Conservation (phyloP, 2,113 vertebrate genomes). For the Paramormyrops kingsleyae region DNA sequence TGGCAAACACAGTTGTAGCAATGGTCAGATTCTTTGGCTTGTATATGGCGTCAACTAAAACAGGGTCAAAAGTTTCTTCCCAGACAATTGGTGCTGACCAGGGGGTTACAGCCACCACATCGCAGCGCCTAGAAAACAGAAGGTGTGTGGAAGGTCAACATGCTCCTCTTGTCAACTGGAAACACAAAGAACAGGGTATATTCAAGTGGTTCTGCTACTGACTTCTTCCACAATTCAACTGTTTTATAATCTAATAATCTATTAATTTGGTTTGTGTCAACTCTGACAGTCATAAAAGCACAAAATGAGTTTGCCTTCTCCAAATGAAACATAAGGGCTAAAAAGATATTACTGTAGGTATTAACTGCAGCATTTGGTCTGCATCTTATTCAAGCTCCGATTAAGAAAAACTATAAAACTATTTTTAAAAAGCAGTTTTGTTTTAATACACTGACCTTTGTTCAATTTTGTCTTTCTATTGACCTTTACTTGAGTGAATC, state of each 20-base stretch:
- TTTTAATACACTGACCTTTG: background rate
- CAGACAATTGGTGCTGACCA: constrained; percentile 68
- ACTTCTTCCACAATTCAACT: background rate
- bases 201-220: background rate
- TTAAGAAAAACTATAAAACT: background rate
- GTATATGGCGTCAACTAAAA: constrained; percentile 43
- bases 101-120: constrained; percentile 59
- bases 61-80: constrained; percentile 59
- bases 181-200: background rate
- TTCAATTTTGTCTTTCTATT: background rate
- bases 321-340: background rate
- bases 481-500: background rate
- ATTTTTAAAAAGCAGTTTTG: background rate
- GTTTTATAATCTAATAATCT: background rate
- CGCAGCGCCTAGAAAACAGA: constrained; percentile 34
- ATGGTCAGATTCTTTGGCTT: constrained; percentile 52
- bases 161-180: background rate
- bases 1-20: constrained; percentile 61
- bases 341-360: background rate
- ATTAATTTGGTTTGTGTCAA: constrained; percentile 20
- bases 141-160: background rate
- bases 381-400: background rate
- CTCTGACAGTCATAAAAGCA: background rate
- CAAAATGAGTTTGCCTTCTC: background rate
- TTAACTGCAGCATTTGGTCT: background rate